Percentiles rank a stretch among this genome's conserved stretches.
These are phyloP conservation scores for Acanthochromis polyacanthus DNA, from an alignment of 2,113 vertebrate species.

Conservation along the genomic window DNA sequence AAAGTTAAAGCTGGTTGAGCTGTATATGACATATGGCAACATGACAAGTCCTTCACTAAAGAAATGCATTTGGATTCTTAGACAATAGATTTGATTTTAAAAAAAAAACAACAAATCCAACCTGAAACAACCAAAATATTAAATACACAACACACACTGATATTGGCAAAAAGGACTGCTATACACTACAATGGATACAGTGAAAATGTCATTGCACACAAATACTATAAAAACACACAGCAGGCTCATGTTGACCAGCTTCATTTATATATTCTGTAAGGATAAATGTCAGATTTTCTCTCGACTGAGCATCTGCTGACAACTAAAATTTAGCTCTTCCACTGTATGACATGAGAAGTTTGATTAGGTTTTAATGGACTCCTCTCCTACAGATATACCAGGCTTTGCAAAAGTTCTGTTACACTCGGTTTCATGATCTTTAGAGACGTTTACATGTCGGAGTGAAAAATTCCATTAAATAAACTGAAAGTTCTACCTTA, in stretches of 20 bases:
- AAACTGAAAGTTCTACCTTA: no score
- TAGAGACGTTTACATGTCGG: no score
- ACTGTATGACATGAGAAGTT: neutral
- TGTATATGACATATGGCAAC: slow-evolving; percentile 47
- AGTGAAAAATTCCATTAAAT: no score
- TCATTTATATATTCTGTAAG: neutral
- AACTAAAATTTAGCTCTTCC: neutral
- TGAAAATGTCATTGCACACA: neutral
- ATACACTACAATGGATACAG: neutral
- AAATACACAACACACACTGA: no score
- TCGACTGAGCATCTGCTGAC: neutral
- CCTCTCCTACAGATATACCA: neutral
- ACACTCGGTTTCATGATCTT: no score
- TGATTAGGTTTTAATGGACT: neutral
- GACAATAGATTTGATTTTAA: neutral
- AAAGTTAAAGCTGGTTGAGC: slow-evolving; percentile 44
- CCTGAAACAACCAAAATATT: neutral
- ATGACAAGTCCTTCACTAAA: neutral
- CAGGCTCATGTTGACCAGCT: neutral
- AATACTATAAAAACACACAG: neutral
- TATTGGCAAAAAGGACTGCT: neutral
- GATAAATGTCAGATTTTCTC: neutral
- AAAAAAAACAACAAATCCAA: neutral
- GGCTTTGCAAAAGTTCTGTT: no score
- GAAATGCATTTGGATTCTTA: neutral